Conservation (phyloP, 2,797 vertebrate genomes). For the Paguma larvata region DNA sequence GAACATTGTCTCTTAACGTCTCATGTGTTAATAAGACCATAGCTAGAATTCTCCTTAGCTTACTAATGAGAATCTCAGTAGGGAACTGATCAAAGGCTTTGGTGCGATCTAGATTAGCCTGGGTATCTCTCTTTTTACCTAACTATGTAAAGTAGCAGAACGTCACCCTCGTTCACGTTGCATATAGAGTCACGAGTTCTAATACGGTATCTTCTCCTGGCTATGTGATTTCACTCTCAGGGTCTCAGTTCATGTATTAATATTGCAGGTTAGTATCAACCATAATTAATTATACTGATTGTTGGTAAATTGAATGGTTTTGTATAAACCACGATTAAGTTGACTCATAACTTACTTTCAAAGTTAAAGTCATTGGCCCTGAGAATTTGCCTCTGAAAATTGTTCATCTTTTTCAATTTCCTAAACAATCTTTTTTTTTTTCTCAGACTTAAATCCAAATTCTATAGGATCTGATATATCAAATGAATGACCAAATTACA, state of each 20-base stretch:
- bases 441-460: background rate
- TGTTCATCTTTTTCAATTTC: slow-evolving; percentile 5
- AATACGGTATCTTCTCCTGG: background rate
- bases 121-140: background rate
- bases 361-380: slow-evolving; percentile 29
- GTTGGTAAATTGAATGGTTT: background rate
- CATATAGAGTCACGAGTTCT: background rate
- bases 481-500: background rate
- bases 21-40: background rate
- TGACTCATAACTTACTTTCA: slow-evolving; percentile 41
- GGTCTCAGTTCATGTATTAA: background rate
- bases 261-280: background rate
- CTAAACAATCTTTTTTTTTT: background rate
- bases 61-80: background rate
- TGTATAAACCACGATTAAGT: background rate
- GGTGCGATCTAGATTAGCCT: background rate
- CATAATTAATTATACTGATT: slow-evolving; percentile 1
- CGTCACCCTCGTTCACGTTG: background rate
- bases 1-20: background rate
- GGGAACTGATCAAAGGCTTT: background rate
- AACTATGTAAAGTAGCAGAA: background rate
- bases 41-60: background rate
- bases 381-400: slow-evolving; percentile 54
- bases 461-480: background rate
- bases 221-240: background rate